Evolutionary conservation across 2,113 vertebrate species (phyloP).

Genomic region (Lepus americanus): DNA sequence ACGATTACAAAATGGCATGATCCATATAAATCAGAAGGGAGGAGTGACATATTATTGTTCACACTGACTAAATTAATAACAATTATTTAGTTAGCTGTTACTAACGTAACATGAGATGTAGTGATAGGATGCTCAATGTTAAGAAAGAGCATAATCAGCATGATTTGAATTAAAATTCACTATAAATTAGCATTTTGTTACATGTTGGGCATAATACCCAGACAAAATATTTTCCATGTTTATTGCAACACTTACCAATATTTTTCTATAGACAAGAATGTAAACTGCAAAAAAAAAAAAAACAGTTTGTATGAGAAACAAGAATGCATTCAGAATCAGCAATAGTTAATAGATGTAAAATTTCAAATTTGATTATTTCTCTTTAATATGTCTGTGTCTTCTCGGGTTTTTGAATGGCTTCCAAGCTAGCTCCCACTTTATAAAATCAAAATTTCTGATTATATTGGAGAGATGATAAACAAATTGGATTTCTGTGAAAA

Average conservation of each 20-base stretch:
- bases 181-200: neutral
- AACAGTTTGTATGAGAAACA: neutral
- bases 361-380: conserved; percentile 29
- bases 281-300: neutral
- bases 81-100: conserved; percentile 40
- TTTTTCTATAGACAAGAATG: neutral
- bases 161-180: neutral
- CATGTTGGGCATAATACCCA: neutral
- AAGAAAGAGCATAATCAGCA: neutral
- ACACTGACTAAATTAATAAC: neutral
- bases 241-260: neutral
- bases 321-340: neutral
- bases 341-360: neutral
- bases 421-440: neutral
- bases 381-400: neutral
- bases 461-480: neutral
- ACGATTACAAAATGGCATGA: neutral
- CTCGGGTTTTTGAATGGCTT: neutral
- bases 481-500: neutral
- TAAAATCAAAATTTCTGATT: conserved; percentile 17
- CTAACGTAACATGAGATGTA: neutral
- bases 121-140: neutral
- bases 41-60: conserved; percentile 35
- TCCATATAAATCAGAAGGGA: neutral
- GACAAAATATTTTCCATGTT: neutral